Percentiles rank a stretch among this genome's conserved stretches.
phyloP scores from a whole-genome alignment of 2,888 invertebrate genomes.

The Thymelicus lineola region DNA sequence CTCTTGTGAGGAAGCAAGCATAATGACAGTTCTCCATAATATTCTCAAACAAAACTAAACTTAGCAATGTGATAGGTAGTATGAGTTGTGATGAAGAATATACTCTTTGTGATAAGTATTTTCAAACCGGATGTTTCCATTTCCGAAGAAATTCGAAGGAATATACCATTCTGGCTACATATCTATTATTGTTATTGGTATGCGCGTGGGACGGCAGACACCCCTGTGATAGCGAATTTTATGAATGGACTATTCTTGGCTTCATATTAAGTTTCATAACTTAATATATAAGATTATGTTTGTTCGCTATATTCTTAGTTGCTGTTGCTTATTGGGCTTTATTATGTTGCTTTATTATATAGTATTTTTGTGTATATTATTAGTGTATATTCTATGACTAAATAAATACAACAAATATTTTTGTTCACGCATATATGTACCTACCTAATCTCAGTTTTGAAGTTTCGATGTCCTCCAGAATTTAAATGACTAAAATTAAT shows the following conservation, averaged over 20 bases:
- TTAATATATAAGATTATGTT: slow-evolving; percentile 20
- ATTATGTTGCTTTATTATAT: background rate
- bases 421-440: too few species aligned
- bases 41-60: too few species aligned
- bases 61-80: too few species aligned
- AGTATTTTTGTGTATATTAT: background rate
- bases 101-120: too few species aligned
- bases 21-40: too few species aligned
- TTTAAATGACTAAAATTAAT: too few species aligned
- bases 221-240: slow-evolving; percentile 27
- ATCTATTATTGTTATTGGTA: slow-evolving; percentile 13
- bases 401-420: too few species aligned
- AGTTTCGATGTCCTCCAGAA: too few species aligned
- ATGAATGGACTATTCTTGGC: slow-evolving; percentile 33
- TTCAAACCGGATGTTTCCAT: slow-evolving; percentile 11
- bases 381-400: too few species aligned
- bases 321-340: background rate
- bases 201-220: slow-evolving; percentile 26
- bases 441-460: too few species aligned
- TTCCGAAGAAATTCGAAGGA: slow-evolving; percentile 8
- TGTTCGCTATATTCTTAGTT: slow-evolving; percentile 11
- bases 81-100: too few species aligned
- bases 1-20: too few species aligned
- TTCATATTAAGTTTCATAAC: slow-evolving; percentile 32
- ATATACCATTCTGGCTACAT: slow-evolving; percentile 19